Conservation (phyloP, 2,888 invertebrate genomes). For the Metallyticus violacea region DNA sequence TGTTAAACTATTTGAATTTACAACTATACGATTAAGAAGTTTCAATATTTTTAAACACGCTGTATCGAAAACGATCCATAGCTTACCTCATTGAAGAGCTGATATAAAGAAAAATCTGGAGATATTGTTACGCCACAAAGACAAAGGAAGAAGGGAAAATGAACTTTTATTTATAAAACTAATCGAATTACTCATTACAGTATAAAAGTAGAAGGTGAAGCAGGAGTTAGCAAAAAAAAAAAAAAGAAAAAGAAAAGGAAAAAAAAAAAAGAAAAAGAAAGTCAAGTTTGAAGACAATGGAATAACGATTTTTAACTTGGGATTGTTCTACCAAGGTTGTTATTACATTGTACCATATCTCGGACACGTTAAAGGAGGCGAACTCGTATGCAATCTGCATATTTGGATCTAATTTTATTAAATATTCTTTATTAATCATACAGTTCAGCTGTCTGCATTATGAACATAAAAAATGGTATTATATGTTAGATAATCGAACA, state of each 20-base stretch:
- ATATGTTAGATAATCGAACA: too few species aligned
- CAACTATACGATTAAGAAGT: too few species aligned
- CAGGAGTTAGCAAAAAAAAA: background rate
- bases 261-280: too few species aligned
- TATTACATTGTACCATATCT: too few species aligned
- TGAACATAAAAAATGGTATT: too few species aligned
- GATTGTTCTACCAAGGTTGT: background rate
- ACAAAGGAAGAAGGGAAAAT: background rate
- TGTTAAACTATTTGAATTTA: too few species aligned
- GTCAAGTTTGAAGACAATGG: background rate
- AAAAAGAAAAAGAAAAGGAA: too few species aligned
- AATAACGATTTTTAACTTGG: background rate
- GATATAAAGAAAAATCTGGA: background rate
- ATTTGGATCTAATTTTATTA: too few species aligned
- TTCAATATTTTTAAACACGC: background rate
- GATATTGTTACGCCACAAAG: background rate
- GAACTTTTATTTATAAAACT: background rate
- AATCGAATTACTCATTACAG: background rate
- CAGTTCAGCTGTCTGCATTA: too few species aligned
- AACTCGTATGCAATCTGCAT: too few species aligned
- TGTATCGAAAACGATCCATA: background rate
- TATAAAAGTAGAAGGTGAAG: background rate
- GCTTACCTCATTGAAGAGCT: background rate
- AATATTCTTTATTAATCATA: too few species aligned
- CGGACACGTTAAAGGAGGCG: too few species aligned